These are phyloP conservation scores for Micromys minutus DNA, from an alignment of 2,113 vertebrate genomes.

Conservation along the genomic window DNA sequence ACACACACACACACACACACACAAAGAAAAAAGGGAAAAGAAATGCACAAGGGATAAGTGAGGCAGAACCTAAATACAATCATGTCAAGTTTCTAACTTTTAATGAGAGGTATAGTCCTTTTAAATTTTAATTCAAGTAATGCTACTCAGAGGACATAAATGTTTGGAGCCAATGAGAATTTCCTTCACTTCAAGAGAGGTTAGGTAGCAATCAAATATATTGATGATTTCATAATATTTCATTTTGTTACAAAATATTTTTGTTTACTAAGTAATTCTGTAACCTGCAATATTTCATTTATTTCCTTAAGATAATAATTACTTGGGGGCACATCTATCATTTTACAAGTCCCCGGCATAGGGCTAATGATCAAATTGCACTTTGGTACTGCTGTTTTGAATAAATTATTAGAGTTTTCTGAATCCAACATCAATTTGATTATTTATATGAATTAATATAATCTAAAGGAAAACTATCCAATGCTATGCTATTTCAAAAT, in stretches of 20 bases:
- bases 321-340: constrained; percentile 13
- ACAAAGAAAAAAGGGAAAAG: no score
- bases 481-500: constrained; percentile 65
- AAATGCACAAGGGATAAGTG: not conserved
- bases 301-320: constrained; percentile 32
- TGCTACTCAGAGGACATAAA: constrained; percentile 52
- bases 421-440: constrained; percentile 55
- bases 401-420: constrained; percentile 67
- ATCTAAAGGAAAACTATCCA: constrained; percentile 64
- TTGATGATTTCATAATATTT: constrained; percentile 51
- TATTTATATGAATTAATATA: constrained; percentile 75
- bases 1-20: no score
- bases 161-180: constrained; percentile 14
- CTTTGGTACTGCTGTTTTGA: constrained; percentile 62
- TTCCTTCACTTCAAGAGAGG: constrained; percentile 15
- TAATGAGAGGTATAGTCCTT: constrained; percentile 38
- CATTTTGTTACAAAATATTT: constrained; percentile 40
- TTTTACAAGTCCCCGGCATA: not conserved
- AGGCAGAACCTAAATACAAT: constrained; percentile 20
- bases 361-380: constrained; percentile 8
- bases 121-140: constrained; percentile 65
- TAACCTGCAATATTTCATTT: constrained; percentile 38
- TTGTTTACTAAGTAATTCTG: constrained; percentile 10
- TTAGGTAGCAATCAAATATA: constrained; percentile 42
- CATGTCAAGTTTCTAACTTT: constrained; percentile 49